phyloP scores from a whole-genome alignment of 2,888 invertebrate species.

The Eumerus sabulonum region DNA sequence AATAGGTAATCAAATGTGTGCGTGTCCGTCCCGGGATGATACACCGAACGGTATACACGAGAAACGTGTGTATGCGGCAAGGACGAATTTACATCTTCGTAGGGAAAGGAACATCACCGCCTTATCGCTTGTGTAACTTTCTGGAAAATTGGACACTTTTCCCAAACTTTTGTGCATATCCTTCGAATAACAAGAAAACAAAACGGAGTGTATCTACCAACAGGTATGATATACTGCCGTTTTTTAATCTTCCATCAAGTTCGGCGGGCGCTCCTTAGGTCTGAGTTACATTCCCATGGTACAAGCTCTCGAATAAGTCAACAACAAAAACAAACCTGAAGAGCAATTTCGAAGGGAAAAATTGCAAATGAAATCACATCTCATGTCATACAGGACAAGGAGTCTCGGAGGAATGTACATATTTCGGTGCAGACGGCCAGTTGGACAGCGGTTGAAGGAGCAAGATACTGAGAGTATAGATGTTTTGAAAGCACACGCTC shows the following conservation, averaged over 20 bases:
- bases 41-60: neutral
- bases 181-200: conserved; percentile 24
- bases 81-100: conserved; percentile 50
- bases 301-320: conserved; percentile 4
- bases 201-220: conserved; percentile 14
- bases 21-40: conserved; percentile 20
- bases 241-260: conserved; percentile 49
- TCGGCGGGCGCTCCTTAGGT: conserved; percentile 24
- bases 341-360: conserved; percentile 18
- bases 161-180: conserved; percentile 61
- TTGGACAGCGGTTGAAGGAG: conserved; percentile 26
- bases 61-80: conserved; percentile 7
- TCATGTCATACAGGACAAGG: conserved; percentile 38
- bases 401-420: conserved; percentile 3
- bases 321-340: conserved; percentile 10
- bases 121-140: conserved; percentile 30
- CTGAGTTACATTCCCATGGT: conserved; percentile 20
- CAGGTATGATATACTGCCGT: conserved; percentile 47
- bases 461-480: conserved; percentile 31
- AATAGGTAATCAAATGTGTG: conserved; percentile 58
- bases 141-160: conserved; percentile 63
- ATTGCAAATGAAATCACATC: conserved; percentile 66
- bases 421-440: too few species aligned
- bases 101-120: conserved; percentile 42
- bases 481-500: conserved; percentile 40